Conservation (phyloP, 1,140 invertebrate genomes). For the Cryptotermes secundus region DNA sequence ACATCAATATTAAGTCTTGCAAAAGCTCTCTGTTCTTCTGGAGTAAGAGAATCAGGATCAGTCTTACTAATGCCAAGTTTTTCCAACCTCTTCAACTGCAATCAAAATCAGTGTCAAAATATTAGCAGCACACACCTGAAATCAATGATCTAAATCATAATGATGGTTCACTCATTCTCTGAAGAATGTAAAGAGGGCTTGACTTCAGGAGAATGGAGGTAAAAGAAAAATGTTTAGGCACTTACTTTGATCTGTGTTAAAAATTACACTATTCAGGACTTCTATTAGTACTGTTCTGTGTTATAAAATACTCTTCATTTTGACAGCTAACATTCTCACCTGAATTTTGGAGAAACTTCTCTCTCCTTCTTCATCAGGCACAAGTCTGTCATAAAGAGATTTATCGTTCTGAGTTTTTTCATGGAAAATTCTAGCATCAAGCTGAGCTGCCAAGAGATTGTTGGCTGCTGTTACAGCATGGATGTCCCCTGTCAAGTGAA, state of each 20-base stretch:
- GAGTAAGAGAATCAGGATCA: conserved; percentile 77
- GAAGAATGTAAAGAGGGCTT: neutral
- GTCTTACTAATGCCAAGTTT: conserved; percentile 86
- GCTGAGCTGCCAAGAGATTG: conserved; percentile 92
- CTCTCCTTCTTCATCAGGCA: conserved; percentile 73
- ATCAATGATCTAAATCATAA: no score
- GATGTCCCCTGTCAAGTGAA: conserved; percentile 98
- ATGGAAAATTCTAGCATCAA: conserved; percentile 95
- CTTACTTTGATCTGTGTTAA: no score
- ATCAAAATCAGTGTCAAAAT: neutral
- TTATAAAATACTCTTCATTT: no score
- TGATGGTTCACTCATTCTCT: no score
- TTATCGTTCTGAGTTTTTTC: conserved; percentile 86
- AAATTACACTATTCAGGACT: no score
- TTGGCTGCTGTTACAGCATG: conserved; percentile 98
- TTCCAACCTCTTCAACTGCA: conserved; percentile 74
- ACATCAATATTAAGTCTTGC: conserved; percentile 90
- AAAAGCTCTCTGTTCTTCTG: conserved; percentile 79
- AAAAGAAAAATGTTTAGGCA: no score
- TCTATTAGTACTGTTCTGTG: no score
- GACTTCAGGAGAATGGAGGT: no score
- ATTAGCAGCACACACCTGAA: no score
- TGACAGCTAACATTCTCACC: conserved; percentile 34
- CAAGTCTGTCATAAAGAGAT: conserved; percentile 83
- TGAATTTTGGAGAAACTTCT: conserved; percentile 77